These are phyloP conservation scores for Drosophila affinis DNA, from an alignment of 2,888 invertebrate species.

Conservation along the genomic window DNA sequence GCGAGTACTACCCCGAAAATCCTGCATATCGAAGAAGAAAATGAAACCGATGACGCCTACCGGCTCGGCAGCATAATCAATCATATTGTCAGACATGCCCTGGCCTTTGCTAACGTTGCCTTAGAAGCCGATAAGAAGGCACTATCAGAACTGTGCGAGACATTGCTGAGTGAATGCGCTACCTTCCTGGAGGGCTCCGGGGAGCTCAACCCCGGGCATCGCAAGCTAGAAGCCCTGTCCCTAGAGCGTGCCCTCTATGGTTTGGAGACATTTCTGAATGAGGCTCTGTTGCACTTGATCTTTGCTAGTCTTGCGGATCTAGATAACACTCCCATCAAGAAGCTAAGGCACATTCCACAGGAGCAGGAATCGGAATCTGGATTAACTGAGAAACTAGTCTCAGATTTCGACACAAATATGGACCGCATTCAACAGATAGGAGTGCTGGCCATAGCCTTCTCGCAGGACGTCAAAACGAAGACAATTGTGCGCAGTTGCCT, in stretches of 20 bases:
- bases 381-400: conserved; percentile 65
- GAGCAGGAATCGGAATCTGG: neutral
- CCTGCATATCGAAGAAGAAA: conserved; percentile 3
- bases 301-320: conserved; percentile 75
- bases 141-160: conserved; percentile 78
- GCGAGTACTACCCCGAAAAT: conserved; percentile 9
- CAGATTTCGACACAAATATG: conserved; percentile 80
- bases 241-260: conserved; percentile 79
- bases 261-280: conserved; percentile 80
- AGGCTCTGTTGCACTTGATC: conserved; percentile 78
- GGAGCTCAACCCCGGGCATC: conserved; percentile 63
- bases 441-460: conserved; percentile 81
- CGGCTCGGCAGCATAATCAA: conserved; percentile 67
- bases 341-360: conserved; percentile 62
- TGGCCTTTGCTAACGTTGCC: conserved; percentile 82
- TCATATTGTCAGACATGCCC: conserved; percentile 74
- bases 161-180: conserved; percentile 76
- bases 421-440: conserved; percentile 83
- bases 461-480: conserved; percentile 76
- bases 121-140: conserved; percentile 78
- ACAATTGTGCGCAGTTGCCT: conserved; percentile 80
- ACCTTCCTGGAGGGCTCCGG: conserved; percentile 76
- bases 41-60: conserved; percentile 45
- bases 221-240: conserved; percentile 78
- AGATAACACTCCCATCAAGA: conserved; percentile 69